Evolutionary conservation across 2,888 invertebrate species (phyloP).

Genomic region (Diabrotica balteata): DNA sequence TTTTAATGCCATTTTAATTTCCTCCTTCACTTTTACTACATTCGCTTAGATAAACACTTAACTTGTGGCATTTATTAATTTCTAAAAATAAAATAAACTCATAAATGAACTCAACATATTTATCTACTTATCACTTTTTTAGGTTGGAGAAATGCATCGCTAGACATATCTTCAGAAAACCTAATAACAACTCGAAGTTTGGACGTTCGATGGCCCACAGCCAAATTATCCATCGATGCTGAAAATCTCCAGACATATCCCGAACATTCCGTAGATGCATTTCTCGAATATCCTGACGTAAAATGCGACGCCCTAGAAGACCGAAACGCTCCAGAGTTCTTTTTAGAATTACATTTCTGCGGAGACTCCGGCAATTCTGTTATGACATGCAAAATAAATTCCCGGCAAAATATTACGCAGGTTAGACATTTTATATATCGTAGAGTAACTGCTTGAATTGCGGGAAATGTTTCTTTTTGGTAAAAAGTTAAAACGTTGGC

Average conservation of each 20-base stretch:
- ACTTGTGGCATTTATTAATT: too few species aligned
- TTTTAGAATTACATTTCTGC: constrained; percentile 82
- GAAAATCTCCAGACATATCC: constrained; percentile 83
- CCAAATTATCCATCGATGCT: constrained; percentile 73
- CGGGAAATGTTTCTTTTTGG: too few species aligned
- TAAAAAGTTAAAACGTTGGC: too few species aligned
- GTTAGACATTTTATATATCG: neutral
- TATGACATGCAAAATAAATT: constrained; percentile 67
- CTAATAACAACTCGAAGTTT: constrained; percentile 65
- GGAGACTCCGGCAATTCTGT: constrained; percentile 80
- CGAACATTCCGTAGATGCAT: constrained; percentile 75
- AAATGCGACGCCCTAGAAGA: constrained; percentile 71
- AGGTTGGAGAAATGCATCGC: constrained; percentile 34
- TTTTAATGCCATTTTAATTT: too few species aligned
- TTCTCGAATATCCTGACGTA: constrained; percentile 76
- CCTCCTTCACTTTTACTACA: too few species aligned
- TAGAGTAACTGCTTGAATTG: too few species aligned
- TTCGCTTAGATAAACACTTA: too few species aligned
- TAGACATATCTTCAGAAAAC: constrained; percentile 40
- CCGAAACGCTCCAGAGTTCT: constrained; percentile 69
- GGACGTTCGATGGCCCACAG: constrained; percentile 84
- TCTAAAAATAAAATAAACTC: too few species aligned
- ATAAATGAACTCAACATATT: too few species aligned
- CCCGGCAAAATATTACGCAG: constrained; percentile 12
- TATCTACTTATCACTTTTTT: constrained; percentile 6